These are phyloP conservation scores for Pollenia angustigena DNA, from an alignment of 2,888 invertebrate species.

Conservation along the genomic window DNA sequence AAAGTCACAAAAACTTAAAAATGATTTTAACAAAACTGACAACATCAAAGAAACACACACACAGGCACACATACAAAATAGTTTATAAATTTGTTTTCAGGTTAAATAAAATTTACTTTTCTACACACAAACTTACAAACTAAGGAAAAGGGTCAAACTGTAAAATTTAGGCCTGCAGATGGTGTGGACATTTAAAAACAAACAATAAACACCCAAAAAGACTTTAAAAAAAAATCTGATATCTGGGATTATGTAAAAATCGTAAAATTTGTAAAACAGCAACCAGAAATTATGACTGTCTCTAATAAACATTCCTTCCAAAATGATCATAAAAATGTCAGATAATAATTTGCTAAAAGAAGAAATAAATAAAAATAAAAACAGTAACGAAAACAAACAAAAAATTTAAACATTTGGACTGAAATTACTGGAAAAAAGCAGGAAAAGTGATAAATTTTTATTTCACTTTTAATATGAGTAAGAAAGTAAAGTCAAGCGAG, in stretches of 20 bases:
- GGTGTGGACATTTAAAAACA: not conserved
- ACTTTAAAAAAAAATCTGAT: constrained; percentile 1
- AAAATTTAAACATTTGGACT: constrained; percentile 31
- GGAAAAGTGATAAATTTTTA: constrained; percentile 75
- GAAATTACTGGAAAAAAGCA: constrained; percentile 55
- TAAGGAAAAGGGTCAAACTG: not conserved
- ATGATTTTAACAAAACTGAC: constrained; percentile 19
- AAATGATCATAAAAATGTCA: constrained; percentile 74
- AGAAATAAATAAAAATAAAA: constrained; percentile 41
- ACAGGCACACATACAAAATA: constrained; percentile 3
- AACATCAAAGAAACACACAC: not conserved
- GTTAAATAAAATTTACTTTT: constrained; percentile 16
- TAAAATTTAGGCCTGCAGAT: constrained; percentile 39
- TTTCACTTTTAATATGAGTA: constrained; percentile 37
- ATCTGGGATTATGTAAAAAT: constrained; percentile 65
- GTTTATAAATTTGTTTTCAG: constrained; percentile 24
- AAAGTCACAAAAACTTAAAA: constrained; percentile 30
- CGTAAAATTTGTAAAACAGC: constrained; percentile 2
- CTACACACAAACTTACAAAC: constrained; percentile 25
- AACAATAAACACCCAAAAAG: not conserved
- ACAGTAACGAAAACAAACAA: constrained; percentile 34
- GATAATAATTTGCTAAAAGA: constrained; percentile 71
- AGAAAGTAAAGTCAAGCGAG: not conserved
- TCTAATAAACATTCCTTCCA: constrained; percentile 35
- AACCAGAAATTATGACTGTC: constrained; percentile 32